Percentiles rank a stretch among this genome's conserved stretches.
Evolutionary conservation across 2,797 vertebrate species (phyloP).

Genomic region (Enoplosus armatus): DNA sequence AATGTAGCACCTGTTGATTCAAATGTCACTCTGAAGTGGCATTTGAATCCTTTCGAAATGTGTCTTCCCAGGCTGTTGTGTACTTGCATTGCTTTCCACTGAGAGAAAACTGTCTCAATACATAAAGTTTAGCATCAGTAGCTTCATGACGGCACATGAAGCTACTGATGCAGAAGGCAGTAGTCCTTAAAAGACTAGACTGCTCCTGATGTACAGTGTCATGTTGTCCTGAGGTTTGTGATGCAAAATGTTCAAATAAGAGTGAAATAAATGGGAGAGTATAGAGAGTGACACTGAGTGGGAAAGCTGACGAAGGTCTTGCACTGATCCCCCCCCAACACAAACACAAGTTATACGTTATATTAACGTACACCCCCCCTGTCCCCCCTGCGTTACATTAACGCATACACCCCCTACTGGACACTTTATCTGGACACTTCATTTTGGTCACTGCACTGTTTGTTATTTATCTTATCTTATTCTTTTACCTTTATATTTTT

Average conservation of each 20-base stretch:
- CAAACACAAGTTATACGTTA: no score
- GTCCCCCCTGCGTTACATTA: no score
- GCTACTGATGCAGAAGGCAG: neutral
- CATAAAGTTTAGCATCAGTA: constrained; percentile 38
- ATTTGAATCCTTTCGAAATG: constrained; percentile 19
- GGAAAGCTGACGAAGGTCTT: no score
- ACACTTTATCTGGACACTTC: no score
- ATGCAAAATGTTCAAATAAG: constrained; percentile 13
- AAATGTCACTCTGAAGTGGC: neutral
- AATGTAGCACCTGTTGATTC: constrained; percentile 3
- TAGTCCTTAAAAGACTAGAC: constrained; percentile 7
- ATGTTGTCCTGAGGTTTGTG: neutral
- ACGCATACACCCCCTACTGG: no score
- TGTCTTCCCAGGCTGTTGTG: constrained; percentile 5
- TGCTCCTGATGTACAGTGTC: constrained; percentile 1
- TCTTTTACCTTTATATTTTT: no score
- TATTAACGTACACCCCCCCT: no score
- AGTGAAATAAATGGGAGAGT: neutral
- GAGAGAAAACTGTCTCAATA: constrained; percentile 11
- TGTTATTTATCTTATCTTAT: no score
- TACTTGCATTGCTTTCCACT: neutral
- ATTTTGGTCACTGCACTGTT: no score
- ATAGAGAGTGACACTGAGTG: neutral
- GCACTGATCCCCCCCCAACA: no score
- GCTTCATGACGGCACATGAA: no score